Base-by-base conservation (phyloP, 2,797 vertebrate genomes). In the Xerus rutilus region DNA sequence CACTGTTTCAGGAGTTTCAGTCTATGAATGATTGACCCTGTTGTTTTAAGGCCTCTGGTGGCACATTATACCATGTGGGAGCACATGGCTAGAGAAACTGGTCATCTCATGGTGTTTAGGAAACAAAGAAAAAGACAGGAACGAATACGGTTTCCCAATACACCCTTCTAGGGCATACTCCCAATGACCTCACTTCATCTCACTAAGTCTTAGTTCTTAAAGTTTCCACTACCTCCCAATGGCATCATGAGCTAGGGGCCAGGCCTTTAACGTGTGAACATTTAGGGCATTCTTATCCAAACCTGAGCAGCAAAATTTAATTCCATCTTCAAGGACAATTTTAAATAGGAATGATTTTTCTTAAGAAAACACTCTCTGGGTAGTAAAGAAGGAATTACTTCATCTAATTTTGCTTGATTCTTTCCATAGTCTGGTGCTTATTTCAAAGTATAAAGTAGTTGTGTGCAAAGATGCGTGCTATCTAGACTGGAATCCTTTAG, bases 341-440 rank as follows among this genome's bases (percentile, higher is more conserved):
- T 86, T 13, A 76, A 82, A 32, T 67, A 87, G 13, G 45, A 67
- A 54, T 64, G 17, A 3, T 32, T 85, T 70, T 89, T 81, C 83
- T 67, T 25, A 81, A 39, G 59, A 81, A 43, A 92, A 59, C 7
- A 25, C 35, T 45, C 23, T n/a, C 39, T 2, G 32, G 47, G 49
- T 49, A 49, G 59, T 74, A 47, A 9, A 86, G 32, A 74, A 23
- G 18, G 32, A 72, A 52, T 47, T 54, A 54, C 7, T 20, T 62
- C 18, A 32, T 64, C 64, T 43, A 54, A 9, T 15, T 32, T 70
- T 54, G 28, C 17, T 11, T 78, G 11, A 15, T 78, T 64, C 15
- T 54, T 45, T 49, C 47, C 45, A 35, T 25, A 49, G 5, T 57
- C 52, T 76, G 14, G 13, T 49, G 47, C 28, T 92, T 23, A 12